Evolutionary conservation across 2,888 invertebrate species (phyloP).

Genomic region (Hoplodrina blanda): DNA sequence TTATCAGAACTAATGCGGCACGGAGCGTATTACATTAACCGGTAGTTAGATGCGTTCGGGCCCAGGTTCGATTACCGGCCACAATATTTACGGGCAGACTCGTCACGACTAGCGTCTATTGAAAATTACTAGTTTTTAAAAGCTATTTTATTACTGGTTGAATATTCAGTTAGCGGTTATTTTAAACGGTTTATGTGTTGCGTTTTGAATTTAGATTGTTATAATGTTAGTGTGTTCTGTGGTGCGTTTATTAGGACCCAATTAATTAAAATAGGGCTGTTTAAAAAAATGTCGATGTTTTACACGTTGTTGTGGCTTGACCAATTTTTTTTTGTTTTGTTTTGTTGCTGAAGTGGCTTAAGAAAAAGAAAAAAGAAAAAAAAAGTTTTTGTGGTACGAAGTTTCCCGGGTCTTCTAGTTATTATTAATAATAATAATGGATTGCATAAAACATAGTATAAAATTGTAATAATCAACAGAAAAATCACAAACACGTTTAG

Average conservation of each 20-base stretch:
- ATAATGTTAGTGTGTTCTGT: not conserved
- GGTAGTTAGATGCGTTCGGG: slow-evolving; percentile 64
- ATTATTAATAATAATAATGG: too few species aligned
- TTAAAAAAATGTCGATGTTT: too few species aligned
- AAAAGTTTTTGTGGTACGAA: too few species aligned
- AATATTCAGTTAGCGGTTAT: slow-evolving; percentile 56
- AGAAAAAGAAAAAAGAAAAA: too few species aligned
- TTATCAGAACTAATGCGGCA: slow-evolving; percentile 62
- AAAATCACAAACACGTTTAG: too few species aligned
- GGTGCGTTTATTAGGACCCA: not conserved
- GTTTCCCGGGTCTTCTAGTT: too few species aligned
- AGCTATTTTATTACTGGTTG: slow-evolving; percentile 69
- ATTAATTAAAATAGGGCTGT: not conserved
- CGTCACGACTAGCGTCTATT: slow-evolving; percentile 77
- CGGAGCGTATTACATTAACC: slow-evolving; percentile 64
- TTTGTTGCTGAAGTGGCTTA: too few species aligned
- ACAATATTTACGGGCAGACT: slow-evolving; percentile 74
- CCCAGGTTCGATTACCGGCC: slow-evolving; percentile 76
- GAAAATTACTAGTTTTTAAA: slow-evolving; percentile 76
- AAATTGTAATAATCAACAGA: too few species aligned
- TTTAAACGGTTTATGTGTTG: slow-evolving; percentile 20
- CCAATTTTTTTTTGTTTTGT: too few species aligned
- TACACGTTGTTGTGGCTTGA: too few species aligned
- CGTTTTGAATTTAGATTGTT: slow-evolving; percentile 22
- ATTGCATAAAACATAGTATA: too few species aligned